Evolutionary conservation across 2,888 invertebrate genomes (phyloP).

Genomic region (Andrena chrysosceles): DNA sequence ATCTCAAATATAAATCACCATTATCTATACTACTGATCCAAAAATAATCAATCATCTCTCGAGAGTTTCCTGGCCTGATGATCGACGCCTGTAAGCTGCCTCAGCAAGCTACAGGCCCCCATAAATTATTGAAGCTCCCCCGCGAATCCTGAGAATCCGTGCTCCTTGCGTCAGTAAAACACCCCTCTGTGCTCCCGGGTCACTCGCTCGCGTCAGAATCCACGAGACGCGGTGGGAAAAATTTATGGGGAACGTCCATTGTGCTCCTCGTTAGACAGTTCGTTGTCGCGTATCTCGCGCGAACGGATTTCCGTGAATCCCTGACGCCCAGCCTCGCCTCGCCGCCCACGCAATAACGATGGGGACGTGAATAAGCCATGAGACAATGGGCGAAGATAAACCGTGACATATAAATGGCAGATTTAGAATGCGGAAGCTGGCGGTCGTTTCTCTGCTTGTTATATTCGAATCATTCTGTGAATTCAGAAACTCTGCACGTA

Average conservation of each 20-base stretch:
- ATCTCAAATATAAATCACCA: too few species aligned
- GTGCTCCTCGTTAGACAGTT: constrained; percentile 21
- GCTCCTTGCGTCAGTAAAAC: neutral
- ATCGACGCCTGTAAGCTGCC: neutral
- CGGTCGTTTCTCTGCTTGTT: neutral
- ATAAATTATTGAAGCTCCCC: constrained; percentile 1
- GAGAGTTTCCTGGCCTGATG: neutral
- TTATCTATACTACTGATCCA: too few species aligned
- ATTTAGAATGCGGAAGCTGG: constrained; percentile 8
- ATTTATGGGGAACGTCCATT: constrained; percentile 37
- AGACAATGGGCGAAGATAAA: constrained; percentile 23
- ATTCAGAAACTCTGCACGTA: too few species aligned
- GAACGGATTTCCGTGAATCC: constrained; percentile 41
- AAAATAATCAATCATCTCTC: too few species aligned
- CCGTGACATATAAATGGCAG: constrained; percentile 2
- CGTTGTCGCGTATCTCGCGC: constrained; percentile 32
- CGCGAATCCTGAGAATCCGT: neutral
- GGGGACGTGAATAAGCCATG: neutral
- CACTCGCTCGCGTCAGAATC: neutral
- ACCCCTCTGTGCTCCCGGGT: neutral
- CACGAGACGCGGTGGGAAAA: constrained; percentile 9
- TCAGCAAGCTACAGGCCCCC: neutral
- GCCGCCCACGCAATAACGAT: constrained; percentile 22
- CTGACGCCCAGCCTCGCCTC: neutral
- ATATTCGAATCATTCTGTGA: too few species aligned